These are phyloP conservation scores for Lepidurus arcticus DNA, from an alignment of 1,140 invertebrate species.

Conservation along the genomic window DNA sequence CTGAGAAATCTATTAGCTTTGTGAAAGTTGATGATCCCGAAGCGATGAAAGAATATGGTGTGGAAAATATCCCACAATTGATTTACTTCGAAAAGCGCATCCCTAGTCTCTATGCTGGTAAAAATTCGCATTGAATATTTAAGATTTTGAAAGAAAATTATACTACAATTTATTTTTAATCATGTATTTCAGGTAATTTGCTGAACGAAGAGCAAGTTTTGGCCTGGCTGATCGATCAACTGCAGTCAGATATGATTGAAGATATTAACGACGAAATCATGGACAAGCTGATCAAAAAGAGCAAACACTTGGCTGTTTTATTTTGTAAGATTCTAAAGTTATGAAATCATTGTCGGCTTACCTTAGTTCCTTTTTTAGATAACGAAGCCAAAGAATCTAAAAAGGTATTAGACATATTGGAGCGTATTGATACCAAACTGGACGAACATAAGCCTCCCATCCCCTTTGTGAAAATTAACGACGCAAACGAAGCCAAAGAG, in stretches of 20 bases:
- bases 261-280: conserved; percentile 91
- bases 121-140: conserved; percentile 23
- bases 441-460: conserved; percentile 60
- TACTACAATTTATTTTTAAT: too few species aligned
- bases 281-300: conserved; percentile 78
- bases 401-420: conserved; percentile 42
- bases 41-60: conserved; percentile 75
- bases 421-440: conserved; percentile 46
- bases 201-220: conserved; percentile 86
- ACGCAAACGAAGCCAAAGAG: conserved; percentile 68
- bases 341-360: background rate
- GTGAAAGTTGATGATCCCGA: conserved; percentile 85
- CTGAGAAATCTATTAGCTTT: conserved; percentile 84
- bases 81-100: conserved; percentile 91
- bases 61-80: conserved; percentile 73
- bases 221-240: conserved; percentile 76
- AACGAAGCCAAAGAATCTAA: conserved; percentile 40
- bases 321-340: conserved; percentile 65
- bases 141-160: background rate
- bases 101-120: conserved; percentile 84
- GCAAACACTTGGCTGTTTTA: conserved; percentile 79
- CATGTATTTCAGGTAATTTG: conserved; percentile 71
- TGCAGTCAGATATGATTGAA: conserved; percentile 89
- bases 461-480: conserved; percentile 89
- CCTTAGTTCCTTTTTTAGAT: conserved; percentile 39